Base-by-base conservation (phyloP, 2,888 invertebrate genomes). In the Scaptomyza tumidula region DNA sequence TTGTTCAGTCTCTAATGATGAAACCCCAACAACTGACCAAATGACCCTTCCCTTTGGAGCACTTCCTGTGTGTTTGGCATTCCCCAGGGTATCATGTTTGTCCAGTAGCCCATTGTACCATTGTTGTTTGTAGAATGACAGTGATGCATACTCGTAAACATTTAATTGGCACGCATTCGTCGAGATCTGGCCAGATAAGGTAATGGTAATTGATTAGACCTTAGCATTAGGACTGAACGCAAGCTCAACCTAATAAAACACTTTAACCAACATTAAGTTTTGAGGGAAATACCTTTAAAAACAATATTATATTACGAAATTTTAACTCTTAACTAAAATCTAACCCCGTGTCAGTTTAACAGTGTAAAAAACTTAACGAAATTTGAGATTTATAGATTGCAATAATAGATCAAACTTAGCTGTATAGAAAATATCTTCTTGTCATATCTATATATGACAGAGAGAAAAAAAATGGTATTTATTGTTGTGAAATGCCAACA, bases 151-250 rank as follows among this genome's bases (percentile, higher is more conserved):
- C 66, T 62, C 73, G 58, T 78, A 78, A 71, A 70, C 80, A 70
- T 63, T 80, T 86, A 82, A 86, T 86, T 86, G 86, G 74, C 70
- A 71, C 69, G 64, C 66, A 76, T 55, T 67, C 48, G 50, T 61
- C 66, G 55, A 71, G 78, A 86, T 80, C 65, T 55, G 57, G 33
- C 45, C 41, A 65, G 82, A 82, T 84, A 86, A 65, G 70, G 54
- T 75, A 66, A 68, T 59, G 68, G 75, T 86, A 80, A 86, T 86
- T 81, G 86, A 86, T 86, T 83, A 66, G 39, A 37, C 55, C 53
- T 56, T 33, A 56, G n/a, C 55, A 63, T 43, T 45, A 50, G 59
- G 29, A 27, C 19, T 9, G 2, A 37, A 11, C 4, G 37, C 35
- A 11, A 7, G 11, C 1, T 33, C 9, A 13, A 29, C 7, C 33